Base-by-base conservation (phyloP, 1,140 invertebrate genomes). In the Meloidogyne chitwoodi region DNA sequence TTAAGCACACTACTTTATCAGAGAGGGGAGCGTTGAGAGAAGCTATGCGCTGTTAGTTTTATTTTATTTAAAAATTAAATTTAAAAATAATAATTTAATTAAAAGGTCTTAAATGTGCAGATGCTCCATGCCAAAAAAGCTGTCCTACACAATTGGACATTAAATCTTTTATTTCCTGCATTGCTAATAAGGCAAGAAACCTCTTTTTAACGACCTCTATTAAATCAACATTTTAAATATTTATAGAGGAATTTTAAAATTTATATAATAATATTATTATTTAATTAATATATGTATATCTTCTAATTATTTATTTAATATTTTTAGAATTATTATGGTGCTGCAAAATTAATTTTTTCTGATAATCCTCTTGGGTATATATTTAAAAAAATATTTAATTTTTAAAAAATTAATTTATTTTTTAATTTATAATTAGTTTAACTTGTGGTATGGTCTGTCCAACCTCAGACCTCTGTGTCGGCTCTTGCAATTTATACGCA, bases 371-470 rank as follows among this genome's bases (percentile, higher is more conserved):
- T 98, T 29, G 96, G 90, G 71, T 73, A 73, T 11, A 22, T 56
- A 22, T 68, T 68, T 38, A 26, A 68, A 26, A 24, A 38, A 44
- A 24, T 26, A 67, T 22, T 11, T 34, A 0, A 27, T 22, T 69
- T 0, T 26, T 0, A 19, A 1, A 69, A 69, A 41, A 3, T 11
- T 68, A 19, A 11, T 22, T n/a, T 34, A 19, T 19, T 29, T 16
- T 34, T 10, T 24, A 16, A 41, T 14, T 14, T 62, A 4, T 64
- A 34, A 1, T 62, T 31, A 64, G 27, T 89, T 99, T 0, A 96
- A 56, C 95, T 0, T 99, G 96, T 87, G 96, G 96, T 24, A 99
- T 99, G 96, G 95, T 99, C 11, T 99, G 96, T 85, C 96, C 96
- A 5, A 98, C 95, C 0, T 96, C 94, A 87, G 96, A 99, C 87